These are phyloP conservation scores for Philotrypesis tridentata DNA, from an alignment of 1,140 invertebrate genomes.

Conservation along the genomic window DNA sequence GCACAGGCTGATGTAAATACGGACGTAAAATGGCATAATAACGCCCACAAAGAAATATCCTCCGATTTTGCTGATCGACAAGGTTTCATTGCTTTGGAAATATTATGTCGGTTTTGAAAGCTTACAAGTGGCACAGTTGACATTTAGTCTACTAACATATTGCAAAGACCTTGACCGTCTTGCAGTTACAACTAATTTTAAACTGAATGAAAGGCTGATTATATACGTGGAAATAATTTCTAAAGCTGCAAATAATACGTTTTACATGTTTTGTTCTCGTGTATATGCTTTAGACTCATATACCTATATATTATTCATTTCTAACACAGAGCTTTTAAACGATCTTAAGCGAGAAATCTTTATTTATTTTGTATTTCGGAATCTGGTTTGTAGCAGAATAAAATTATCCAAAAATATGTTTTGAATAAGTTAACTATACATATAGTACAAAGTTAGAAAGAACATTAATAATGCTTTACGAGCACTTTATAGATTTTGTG, in stretches of 20 bases:
- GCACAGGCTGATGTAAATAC: background rate
- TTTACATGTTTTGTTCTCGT: background rate
- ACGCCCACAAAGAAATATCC: constrained; percentile 38
- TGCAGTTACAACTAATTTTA: background rate
- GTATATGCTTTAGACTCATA: too few relatives aligned
- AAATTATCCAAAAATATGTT: too few relatives aligned
- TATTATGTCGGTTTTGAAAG: constrained; percentile 12
- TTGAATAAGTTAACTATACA: too few relatives aligned
- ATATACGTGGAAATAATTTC: background rate
- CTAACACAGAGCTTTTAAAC: too few relatives aligned
- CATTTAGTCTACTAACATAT: constrained; percentile 10
- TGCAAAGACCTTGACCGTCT: constrained; percentile 29
- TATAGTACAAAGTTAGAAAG: too few relatives aligned
- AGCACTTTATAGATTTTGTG: too few relatives aligned
- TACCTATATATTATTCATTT: too few relatives aligned
- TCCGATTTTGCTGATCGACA: constrained; percentile 41
- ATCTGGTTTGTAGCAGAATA: too few relatives aligned
- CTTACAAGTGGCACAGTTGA: constrained; percentile 10
- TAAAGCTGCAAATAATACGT: background rate
- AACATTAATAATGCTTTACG: too few relatives aligned
- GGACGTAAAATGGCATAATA: constrained; percentile 33
- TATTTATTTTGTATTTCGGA: too few relatives aligned
- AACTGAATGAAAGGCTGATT: background rate
- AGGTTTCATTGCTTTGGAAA: constrained; percentile 41
- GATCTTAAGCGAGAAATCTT: too few relatives aligned